Evolutionary conservation across 2,888 invertebrate species (phyloP), one percentile per base, ranked within the genome.

Genomic region (Apocheima hispidaria): DNA sequence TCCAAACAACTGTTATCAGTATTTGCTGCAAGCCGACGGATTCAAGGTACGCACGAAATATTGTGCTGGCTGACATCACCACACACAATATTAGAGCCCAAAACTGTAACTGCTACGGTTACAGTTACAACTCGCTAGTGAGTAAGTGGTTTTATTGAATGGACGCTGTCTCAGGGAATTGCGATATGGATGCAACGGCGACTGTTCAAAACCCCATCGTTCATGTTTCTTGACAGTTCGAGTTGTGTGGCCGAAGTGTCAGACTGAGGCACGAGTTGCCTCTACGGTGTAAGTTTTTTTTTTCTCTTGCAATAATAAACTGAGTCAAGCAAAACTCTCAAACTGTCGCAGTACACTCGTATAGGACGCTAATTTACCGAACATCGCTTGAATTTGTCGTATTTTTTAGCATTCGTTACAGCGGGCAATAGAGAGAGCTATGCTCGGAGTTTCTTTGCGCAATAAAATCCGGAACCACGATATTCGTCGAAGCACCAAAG

Each of bases 211-310:
- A 80, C 77, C 73, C 79, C 71, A 87, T 88, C 88, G 76, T 76
- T 88, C 86, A 86, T 79, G 67, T 75, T 68, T 71, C 71, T 73
- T 83, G 87, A 87, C 87, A 86, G 81, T 58, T 52, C 81, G 69
- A 77, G 77, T 71, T 82, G 83, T 82, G 81, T 79, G 83, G 72
- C 68, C 74, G 53, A 61, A 71, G 63, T 73, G 73, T 57, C 63
- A 60, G 58, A 44, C 48, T 61, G 58, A 59, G 43, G 57, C 46
- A 60, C 52, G 49, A 56, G 14, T 52, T 43, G 21, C 21, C 49
- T 36, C 14, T 33, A 33, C 21, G 36, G 2, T 26, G 26, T 16
- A 23, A n/a, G 36, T 50, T 38, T 50, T 10, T 50, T 43, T 14
- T 44, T 44, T 43, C 9, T 23, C 2, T 43, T 6, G 23, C n/a